A percentile compares a stretch with the other conserved stretches of the same genome.
Conservation (phyloP, 2,888 invertebrate species). For the Mythimna lalbum region DNA sequence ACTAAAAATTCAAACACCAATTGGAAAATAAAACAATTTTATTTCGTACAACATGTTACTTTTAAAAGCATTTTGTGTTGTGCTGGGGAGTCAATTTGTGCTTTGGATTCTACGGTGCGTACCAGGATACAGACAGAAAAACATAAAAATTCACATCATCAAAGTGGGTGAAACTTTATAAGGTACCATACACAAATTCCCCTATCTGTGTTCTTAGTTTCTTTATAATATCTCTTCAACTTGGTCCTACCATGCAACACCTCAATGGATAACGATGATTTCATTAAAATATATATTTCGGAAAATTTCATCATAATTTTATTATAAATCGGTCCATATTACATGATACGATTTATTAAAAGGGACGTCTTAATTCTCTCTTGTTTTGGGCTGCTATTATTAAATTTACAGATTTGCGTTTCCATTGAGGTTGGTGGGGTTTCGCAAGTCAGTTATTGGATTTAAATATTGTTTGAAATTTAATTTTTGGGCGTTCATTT, state of each 20-base stretch:
- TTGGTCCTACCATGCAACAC: slow-evolving; percentile 84
- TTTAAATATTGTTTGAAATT: slow-evolving; percentile 41
- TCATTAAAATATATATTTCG: slow-evolving; percentile 53
- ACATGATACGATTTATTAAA: slow-evolving; percentile 55
- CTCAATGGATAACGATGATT: slow-evolving; percentile 74
- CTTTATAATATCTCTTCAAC: slow-evolving; percentile 64
- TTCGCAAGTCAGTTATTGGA: slow-evolving; percentile 55
- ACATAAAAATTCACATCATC: slow-evolving; percentile 78
- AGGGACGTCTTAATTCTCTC: slow-evolving; percentile 51
- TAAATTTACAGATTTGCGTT: slow-evolving; percentile 64
- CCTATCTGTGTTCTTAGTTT: slow-evolving; percentile 78
- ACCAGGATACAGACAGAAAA: slow-evolving; percentile 78
- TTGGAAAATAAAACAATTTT: slow-evolving; percentile 40
- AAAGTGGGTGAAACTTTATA: slow-evolving; percentile 90
- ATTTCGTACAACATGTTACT: slow-evolving; percentile 50
- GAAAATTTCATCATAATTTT: slow-evolving; percentile 50
- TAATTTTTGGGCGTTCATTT: slow-evolving; percentile 31
- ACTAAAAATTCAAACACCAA: slow-evolving; percentile 53
- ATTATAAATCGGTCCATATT: slow-evolving; percentile 44
- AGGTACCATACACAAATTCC: slow-evolving; percentile 91
- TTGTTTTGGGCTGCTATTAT: slow-evolving; percentile 55
- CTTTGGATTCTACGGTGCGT: slow-evolving; percentile 82
- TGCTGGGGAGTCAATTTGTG: slow-evolving; percentile 67
- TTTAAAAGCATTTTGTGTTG: slow-evolving; percentile 66
- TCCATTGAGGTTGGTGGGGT: slow-evolving; percentile 75